Base-by-base conservation (phyloP, 1,140 invertebrate species). In the Gonioctena quinquepunctata region DNA sequence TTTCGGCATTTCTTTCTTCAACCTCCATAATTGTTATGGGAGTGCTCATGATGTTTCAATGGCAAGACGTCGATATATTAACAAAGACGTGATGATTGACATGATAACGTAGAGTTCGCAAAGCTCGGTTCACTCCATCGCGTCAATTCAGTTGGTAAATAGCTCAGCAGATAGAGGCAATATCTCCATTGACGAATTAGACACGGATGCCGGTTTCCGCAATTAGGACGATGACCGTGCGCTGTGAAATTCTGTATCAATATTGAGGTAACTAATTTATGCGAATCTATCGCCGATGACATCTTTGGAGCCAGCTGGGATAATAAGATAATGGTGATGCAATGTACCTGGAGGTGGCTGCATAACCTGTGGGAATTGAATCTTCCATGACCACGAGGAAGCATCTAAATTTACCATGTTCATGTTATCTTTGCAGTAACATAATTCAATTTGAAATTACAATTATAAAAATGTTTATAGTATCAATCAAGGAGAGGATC, bases 161-260 rank as follows among this genome's bases (percentile, higher is more conserved):
- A 63, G 61, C 27, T 23, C 23, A 11, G 0, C 61, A 48, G 28
- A 48, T 28, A 48, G 61, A 19, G 48, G 33, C 33, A 22, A 50
- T 63, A 63, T 63, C 59, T 61, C 59, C 59, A 61, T 61, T 61
- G 59, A 61, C 59, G 59, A 61, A 61, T 61, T 61, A 61, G 59
- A 27, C 59, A 61, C 59, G 59, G 59, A 18, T 16, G 5, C 33
- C 23, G 61, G 33, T 63, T 50, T 49, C 19, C 28, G 61, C 42
- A 49, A 63, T 63, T 48, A 63, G 61, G 13, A 42, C 23, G 33
- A 42, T 42, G 33, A 42, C 33, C 33, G 33, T n/a, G 33, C 33
- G 11, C 33, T 42, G 11, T 8, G 7, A 42, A 42, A 42, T 42
- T 42, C 33, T n/a, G 33, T 42, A 42, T 42, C 33, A 42, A 42